These are phyloP conservation scores for Pseudomyrmex gracilis DNA, from an alignment of 1,140 invertebrate genomes.

Conservation along the genomic window DNA sequence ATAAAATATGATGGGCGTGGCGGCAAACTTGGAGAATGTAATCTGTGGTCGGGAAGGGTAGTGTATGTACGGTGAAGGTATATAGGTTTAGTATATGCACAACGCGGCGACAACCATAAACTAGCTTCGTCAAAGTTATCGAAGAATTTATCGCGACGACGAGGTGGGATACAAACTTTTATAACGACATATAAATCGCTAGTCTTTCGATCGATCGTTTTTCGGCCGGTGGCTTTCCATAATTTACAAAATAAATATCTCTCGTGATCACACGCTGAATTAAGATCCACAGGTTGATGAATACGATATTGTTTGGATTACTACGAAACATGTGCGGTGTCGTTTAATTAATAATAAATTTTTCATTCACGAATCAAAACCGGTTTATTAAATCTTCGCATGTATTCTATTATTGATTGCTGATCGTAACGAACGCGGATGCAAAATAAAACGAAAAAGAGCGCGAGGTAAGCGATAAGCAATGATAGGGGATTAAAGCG, in stretches of 20 bases:
- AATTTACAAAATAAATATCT: conserved; percentile 41
- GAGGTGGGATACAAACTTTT: conserved; percentile 55
- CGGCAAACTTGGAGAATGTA: conserved; percentile 23
- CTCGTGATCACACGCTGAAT: not conserved
- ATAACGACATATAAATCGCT: conserved; percentile 57
- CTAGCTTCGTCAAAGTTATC: conserved; percentile 53
- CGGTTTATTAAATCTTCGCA: conserved; percentile 5
- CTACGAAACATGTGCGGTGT: no score
- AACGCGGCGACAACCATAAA: conserved; percentile 35
- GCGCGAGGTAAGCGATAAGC: not conserved
- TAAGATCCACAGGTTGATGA: no score
- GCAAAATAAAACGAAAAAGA: not conserved
- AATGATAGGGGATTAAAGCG: conserved; percentile 49
- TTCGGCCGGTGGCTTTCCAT: conserved; percentile 5
- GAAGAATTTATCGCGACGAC: conserved; percentile 63
- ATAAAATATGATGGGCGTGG: conserved; percentile 65
- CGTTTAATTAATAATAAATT: no score
- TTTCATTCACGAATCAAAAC: not conserved
- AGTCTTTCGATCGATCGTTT: conserved; percentile 34
- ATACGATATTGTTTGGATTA: no score
- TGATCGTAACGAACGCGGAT: not conserved
- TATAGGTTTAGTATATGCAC: not conserved
- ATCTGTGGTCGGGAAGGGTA: not conserved
- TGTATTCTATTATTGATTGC: not conserved
- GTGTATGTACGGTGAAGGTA: not conserved